phyloP scores from a whole-genome alignment of 2,113 vertebrate species.

The Solea solea region DNA sequence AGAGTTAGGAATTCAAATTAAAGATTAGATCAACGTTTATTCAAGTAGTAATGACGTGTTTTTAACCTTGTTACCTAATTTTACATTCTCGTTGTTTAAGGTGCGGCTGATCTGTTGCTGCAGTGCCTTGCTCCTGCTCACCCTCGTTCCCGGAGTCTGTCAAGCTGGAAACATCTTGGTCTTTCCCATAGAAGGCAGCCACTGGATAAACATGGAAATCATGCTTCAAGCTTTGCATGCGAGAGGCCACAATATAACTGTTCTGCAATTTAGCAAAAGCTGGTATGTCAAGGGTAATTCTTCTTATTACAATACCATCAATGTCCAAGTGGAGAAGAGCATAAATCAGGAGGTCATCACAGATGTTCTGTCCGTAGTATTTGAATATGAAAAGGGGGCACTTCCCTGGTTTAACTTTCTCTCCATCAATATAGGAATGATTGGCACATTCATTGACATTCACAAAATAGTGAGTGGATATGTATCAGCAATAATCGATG shows the following conservation, averaged over 20 bases:
- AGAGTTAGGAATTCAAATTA: no score
- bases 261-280: conserved; percentile 52
- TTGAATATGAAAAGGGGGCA: conserved; percentile 38
- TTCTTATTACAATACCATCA: conserved; percentile 43
- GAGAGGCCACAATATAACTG: conserved; percentile 65
- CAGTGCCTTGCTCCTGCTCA: conserved; percentile 46
- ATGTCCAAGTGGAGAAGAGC: conserved; percentile 37
- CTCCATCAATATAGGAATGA: conserved; percentile 7
- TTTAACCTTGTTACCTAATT: neutral
- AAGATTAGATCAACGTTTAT: neutral
- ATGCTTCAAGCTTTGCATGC: conserved; percentile 61
- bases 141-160: conserved; percentile 32
- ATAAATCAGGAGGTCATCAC: conserved; percentile 7
- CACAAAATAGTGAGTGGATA: conserved; percentile 14
- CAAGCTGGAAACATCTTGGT: conserved; percentile 70
- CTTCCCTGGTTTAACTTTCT: conserved; percentile 20
- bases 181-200: conserved; percentile 69
- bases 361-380: accelerated
- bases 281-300: conserved; percentile 65
- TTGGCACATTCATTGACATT: neutral
- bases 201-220: conserved; percentile 78
- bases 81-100: conserved; percentile 31
- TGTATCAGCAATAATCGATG: conserved; percentile 37
- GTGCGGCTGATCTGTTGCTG: conserved; percentile 39
- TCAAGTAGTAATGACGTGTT: neutral